Evolutionary conservation across 2,888 invertebrate genomes (phyloP).

Genomic region (Tethea ocularis): DNA sequence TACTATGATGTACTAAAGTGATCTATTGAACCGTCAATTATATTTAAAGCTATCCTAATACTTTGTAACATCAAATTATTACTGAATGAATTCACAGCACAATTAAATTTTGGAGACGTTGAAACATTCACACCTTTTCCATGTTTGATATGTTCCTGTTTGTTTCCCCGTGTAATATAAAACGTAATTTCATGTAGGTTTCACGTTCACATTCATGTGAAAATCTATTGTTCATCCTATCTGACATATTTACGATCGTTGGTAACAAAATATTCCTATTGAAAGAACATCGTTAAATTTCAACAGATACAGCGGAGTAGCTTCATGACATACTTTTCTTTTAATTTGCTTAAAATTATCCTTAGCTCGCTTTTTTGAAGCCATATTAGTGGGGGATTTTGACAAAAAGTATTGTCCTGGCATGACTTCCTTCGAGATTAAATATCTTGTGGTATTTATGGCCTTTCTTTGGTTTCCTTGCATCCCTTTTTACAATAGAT

Average conservation of each 20-base stretch:
- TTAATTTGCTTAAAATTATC: not conserved
- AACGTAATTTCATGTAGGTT: not conserved
- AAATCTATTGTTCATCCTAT: not conserved
- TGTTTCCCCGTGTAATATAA: not conserved
- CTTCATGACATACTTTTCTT: conserved; percentile 1
- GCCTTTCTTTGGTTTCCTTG: conserved; percentile 7
- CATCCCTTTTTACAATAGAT: not conserved
- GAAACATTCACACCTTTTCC: not conserved
- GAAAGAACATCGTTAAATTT: not conserved
- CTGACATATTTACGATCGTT: not conserved
- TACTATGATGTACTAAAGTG: no score
- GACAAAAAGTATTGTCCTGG: not conserved
- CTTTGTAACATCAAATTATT: no score
- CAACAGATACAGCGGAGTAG: not conserved
- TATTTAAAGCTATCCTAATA: no score
- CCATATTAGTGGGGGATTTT: conserved; percentile 4
- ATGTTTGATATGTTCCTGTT: not conserved
- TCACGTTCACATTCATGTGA: no score
- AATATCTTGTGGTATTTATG: conserved; percentile 35
- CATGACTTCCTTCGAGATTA: conserved; percentile 32
- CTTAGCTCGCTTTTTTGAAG: not conserved
- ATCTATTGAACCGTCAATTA: no score
- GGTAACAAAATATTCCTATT: not conserved
- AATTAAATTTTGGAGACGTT: no score
- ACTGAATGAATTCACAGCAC: no score